Evolutionary conservation across 1,140 invertebrate species (phyloP), one percentile per base, ranked within the genome.

Genomic region (Pseudomyrmex sp.): DNA sequence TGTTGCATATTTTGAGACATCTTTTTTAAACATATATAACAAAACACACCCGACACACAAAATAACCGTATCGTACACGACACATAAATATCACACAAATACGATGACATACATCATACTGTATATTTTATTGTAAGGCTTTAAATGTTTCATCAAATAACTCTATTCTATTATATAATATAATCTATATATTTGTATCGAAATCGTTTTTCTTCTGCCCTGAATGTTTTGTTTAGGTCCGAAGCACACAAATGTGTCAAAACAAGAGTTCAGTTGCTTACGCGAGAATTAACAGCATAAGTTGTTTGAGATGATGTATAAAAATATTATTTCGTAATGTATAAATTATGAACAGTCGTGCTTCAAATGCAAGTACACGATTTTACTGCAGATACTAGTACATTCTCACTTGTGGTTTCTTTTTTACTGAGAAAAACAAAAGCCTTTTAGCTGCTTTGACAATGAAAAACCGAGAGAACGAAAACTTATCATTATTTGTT

Each of bases 41-140:
- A 13, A 48, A 44, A 72, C 59, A 85, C 59, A 46, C 58, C 54
- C 15, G 46, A 85, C 82, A 85, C 63, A 63, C 50, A 56, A 76
- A 18, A 20, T 56, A 26, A 59, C 18, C 54, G 52, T 48, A 66
- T 54, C 13, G 44, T 70, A 90, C 61, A 56, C 68, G 84, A 87
- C 75, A 90, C 79, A 88, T 77, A 82, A 13, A 35, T 52, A 13
- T 48, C 83, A 87, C 61, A 74, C 63, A 13, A 54, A 18, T 70
- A 84, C 58, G 73, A 84, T 35, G 75, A 87, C 76, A 87, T 86
- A 91, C 87, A 89, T 88, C 85, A 92, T 89, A 93, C 82, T 92
- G 91, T 93, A 94, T 92, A 93, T 93, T 94, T 94, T 93, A 94
- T 80, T 89, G 89, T 93, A 93, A 93, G 92, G 93, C 93, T 94